phyloP scores from a whole-genome alignment of 2,888 invertebrate genomes.

The Leuctra nigra region DNA sequence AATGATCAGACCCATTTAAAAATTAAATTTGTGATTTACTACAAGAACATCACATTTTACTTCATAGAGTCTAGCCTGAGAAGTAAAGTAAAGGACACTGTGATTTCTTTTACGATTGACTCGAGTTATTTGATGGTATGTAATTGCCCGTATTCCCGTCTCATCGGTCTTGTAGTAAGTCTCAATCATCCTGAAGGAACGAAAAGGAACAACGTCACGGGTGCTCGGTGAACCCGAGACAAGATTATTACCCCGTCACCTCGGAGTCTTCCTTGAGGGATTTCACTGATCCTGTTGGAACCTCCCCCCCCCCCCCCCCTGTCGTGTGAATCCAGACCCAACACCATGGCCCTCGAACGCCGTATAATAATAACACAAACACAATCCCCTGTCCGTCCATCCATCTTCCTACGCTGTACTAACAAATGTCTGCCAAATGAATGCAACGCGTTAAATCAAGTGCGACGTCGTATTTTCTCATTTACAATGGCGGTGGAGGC shows the following conservation, averaged over 20 bases:
- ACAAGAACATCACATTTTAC: too few relatives aligned
- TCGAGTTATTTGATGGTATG: too few relatives aligned
- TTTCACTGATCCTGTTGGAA: neutral
- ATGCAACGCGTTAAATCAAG: neutral
- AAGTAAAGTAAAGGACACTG: too few relatives aligned
- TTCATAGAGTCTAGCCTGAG: too few relatives aligned
- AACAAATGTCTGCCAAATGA: conserved; percentile 2
- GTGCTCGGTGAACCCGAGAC: neutral
- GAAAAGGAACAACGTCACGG: conserved; percentile 1
- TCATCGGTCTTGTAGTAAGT: too few relatives aligned
- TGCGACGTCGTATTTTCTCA: neutral
- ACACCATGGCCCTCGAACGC: too few relatives aligned
- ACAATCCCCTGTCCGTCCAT: conserved; percentile 6
- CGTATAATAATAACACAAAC: conserved; percentile 1
- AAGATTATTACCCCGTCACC: conserved; percentile 10
- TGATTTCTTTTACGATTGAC: too few relatives aligned
- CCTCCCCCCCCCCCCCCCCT: too few relatives aligned
- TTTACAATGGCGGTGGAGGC: neutral
- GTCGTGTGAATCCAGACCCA: too few relatives aligned
- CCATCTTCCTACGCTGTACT: neutral
- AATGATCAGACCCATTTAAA: too few relatives aligned
- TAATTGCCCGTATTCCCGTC: too few relatives aligned
- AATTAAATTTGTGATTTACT: too few relatives aligned
- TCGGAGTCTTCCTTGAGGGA: conserved; percentile 10
- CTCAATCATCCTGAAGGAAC: neutral